Percentiles rank a stretch among this genome's conserved stretches.
Conservation (phyloP, 2,888 invertebrate species). For the Eristalinus aeneus region DNA sequence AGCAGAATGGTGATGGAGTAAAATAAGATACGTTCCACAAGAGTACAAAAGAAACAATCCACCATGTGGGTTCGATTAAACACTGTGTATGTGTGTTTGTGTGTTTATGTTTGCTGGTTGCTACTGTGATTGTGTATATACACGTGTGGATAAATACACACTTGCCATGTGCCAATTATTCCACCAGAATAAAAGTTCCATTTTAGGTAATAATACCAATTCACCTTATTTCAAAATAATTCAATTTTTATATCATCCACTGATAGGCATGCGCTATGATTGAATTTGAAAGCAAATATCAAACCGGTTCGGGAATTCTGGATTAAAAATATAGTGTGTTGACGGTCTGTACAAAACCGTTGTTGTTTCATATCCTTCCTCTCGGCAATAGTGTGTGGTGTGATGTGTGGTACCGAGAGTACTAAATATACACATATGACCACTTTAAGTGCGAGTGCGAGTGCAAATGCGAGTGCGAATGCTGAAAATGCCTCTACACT, state of each 20-base stretch:
- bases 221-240: slow-evolving; percentile 67
- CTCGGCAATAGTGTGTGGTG: neutral
- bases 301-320: slow-evolving; percentile 46
- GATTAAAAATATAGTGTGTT: slow-evolving; percentile 46
- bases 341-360: neutral
- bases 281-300: slow-evolving; percentile 62
- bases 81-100: slow-evolving; percentile 9
- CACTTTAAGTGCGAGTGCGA: neutral
- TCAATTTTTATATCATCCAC: slow-evolving; percentile 57
- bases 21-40: slow-evolving; percentile 63
- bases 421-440: neutral
- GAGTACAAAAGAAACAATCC: slow-evolving; percentile 69
- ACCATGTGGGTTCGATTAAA: slow-evolving; percentile 66
- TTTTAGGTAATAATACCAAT: slow-evolving; percentile 55
- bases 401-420: neutral
- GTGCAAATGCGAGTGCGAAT: neutral
- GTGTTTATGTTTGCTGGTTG: neutral
- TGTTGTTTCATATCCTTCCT: neutral
- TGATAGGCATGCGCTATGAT: slow-evolving; percentile 61
- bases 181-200: slow-evolving; percentile 62
- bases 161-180: slow-evolving; percentile 71
- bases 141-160: slow-evolving; percentile 59
- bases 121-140: slow-evolving; percentile 34
- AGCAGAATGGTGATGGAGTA: slow-evolving; percentile 51
- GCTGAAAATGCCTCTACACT: neutral